phyloP scores from a whole-genome alignment of 1,140 invertebrate genomes.

The Sminthurinus signatus region DNA sequence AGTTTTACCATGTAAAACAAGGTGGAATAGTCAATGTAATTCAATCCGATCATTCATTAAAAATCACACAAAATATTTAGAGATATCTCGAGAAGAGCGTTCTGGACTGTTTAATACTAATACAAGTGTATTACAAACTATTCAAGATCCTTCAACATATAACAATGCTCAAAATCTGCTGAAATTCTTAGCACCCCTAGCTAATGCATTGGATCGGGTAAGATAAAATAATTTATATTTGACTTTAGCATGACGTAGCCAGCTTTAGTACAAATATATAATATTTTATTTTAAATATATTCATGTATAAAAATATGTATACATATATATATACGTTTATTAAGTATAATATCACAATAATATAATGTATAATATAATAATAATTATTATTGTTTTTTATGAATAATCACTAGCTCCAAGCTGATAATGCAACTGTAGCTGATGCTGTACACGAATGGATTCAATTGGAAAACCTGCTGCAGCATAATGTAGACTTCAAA shows the following conservation, averaged over 20 bases:
- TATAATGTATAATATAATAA: neutral
- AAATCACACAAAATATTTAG: constrained; percentile 19
- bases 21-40: constrained; percentile 20
- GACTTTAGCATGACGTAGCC: no score
- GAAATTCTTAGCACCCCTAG: neutral
- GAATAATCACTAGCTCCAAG: constrained; percentile 7
- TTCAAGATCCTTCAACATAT: neutral
- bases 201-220: constrained; percentile 13
- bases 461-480: neutral
- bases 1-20: neutral
- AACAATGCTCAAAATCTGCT: neutral
- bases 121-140: neutral
- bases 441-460: constrained; percentile 12
- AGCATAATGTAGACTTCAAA: neutral
- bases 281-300: no score
- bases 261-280: no score
- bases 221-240: neutral
- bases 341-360: neutral
- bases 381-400: neutral
- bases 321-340: neutral
- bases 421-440: neutral
- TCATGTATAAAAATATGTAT: no score
- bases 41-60: constrained; percentile 1
- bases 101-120: neutral
- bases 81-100: constrained; percentile 3